Conservation (phyloP, 2,113 vertebrate genomes). For the Siniperca chuatsi region DNA sequence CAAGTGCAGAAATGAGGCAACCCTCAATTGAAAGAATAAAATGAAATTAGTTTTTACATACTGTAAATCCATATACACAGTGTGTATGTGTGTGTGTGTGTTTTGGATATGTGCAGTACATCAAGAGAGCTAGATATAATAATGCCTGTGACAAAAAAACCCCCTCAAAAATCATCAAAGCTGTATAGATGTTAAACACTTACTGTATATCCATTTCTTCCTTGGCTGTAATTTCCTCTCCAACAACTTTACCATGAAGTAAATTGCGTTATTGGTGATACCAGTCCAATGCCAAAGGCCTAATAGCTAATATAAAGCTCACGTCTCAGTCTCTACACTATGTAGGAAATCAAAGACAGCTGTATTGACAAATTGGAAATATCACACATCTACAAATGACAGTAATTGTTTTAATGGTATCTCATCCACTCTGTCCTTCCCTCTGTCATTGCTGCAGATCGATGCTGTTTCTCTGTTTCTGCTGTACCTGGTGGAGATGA, state of each 20-base stretch:
- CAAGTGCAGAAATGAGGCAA: not conserved
- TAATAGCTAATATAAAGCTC: slow-evolving; percentile 14
- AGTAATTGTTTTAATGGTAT: not conserved
- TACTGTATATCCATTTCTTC: slow-evolving; percentile 4
- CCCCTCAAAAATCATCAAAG: not conserved
- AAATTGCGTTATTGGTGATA: slow-evolving; percentile 29
- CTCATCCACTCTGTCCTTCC: slow-evolving; percentile 2
- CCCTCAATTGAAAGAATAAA: not conserved
- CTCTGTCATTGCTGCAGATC: slow-evolving; percentile 85
- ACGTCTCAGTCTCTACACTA: rapidly evolving
- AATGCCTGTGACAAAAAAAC: slow-evolving; percentile 6
- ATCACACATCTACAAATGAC: slow-evolving; percentile 20
- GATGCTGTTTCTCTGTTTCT: slow-evolving; percentile 94
- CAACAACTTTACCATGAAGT: not conserved
- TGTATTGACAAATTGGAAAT: slow-evolving; percentile 29
- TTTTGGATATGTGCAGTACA: not conserved
- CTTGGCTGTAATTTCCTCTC: slow-evolving; percentile 9
- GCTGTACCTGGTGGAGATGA: slow-evolving; percentile 98
- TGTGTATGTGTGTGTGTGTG: not conserved
- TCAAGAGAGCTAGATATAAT: slow-evolving; percentile 7
- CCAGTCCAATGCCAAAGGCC: not conserved
- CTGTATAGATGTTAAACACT: slow-evolving; percentile 1
- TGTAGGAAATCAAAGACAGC: slow-evolving; percentile 13
- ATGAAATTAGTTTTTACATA: not conserved
- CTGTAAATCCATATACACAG: not conserved